These are phyloP conservation scores for Intellagama lesueurii DNA, from an alignment of 2,797 vertebrate species.

Conservation along the genomic window DNA sequence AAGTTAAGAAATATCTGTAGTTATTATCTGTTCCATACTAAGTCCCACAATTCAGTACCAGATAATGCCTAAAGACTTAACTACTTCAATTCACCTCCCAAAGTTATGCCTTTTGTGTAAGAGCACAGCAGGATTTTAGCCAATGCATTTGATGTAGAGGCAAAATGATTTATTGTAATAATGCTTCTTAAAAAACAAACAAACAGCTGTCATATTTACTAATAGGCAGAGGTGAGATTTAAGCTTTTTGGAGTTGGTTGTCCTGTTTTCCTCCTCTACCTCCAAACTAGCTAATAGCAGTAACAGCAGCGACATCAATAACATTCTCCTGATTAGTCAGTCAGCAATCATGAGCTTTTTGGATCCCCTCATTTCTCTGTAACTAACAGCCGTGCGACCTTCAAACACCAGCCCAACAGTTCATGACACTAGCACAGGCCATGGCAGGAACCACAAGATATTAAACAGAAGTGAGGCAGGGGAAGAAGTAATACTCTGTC, in stretches of 20 bases:
- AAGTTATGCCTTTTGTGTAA: too few species aligned
- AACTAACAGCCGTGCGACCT: neutral
- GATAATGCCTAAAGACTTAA: too few species aligned
- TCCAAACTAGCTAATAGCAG: neutral
- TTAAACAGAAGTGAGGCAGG: neutral
- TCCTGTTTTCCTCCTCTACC: neutral
- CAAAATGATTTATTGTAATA: constrained; percentile 13
- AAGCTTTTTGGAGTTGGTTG: neutral
- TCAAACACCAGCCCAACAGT: neutral
- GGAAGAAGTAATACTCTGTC: neutral
- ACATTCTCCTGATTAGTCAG: neutral
- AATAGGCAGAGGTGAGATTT: constrained; percentile 2
- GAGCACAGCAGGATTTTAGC: too few species aligned
- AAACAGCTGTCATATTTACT: constrained; percentile 23
- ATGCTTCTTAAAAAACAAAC: neutral
- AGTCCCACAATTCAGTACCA: too few species aligned
- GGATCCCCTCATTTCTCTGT: neutral
- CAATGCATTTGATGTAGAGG: neutral
- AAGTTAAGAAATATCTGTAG: too few species aligned
- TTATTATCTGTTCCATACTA: too few species aligned
- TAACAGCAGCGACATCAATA: neutral
- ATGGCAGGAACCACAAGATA: neutral
- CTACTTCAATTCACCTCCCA: too few species aligned
- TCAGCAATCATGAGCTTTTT: accelerated
- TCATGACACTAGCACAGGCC: too few species aligned